Percentiles rank a stretch among this genome's conserved stretches.
Conservation (phyloP, 2,797 vertebrate genomes). For the Pygocentrus nattereri region DNA sequence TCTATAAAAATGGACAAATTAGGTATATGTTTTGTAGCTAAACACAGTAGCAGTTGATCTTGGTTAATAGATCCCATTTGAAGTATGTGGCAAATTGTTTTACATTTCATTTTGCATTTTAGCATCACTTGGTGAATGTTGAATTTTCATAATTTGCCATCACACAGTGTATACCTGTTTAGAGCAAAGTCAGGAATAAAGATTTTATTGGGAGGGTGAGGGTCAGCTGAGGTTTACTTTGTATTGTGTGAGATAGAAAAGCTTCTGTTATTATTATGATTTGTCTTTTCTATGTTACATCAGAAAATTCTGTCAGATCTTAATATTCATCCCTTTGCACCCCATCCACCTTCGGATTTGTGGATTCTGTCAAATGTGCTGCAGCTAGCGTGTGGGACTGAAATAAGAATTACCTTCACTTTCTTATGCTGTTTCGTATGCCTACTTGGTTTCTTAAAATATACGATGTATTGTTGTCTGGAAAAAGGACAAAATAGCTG, state of each 20-base stretch:
- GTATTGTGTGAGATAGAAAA: constrained; percentile 34
- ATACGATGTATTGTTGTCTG: too few relatives aligned
- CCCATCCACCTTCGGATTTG: constrained; percentile 35
- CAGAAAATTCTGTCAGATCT: constrained; percentile 78
- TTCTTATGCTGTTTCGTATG: not conserved
- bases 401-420: constrained; percentile 61
- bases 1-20: not conserved
- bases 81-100: not conserved
- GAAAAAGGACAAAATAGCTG: too few relatives aligned
- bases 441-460: too few relatives aligned
- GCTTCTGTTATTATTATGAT: not conserved
- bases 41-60: not conserved
- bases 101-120: not conserved
- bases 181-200: too few relatives aligned
- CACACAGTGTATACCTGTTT: too few relatives aligned
- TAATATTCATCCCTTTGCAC: constrained; percentile 57
- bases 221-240: too few relatives aligned
- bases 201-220: too few relatives aligned
- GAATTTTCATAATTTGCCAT: too few relatives aligned
- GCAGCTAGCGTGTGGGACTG: constrained; percentile 35
- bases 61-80: not conserved
- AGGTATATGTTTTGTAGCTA: too few relatives aligned
- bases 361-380: constrained; percentile 52
- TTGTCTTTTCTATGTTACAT: too few relatives aligned
- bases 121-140: not conserved